Conservation (phyloP, 2,888 invertebrate species). For the Dendrolimus pini region DNA sequence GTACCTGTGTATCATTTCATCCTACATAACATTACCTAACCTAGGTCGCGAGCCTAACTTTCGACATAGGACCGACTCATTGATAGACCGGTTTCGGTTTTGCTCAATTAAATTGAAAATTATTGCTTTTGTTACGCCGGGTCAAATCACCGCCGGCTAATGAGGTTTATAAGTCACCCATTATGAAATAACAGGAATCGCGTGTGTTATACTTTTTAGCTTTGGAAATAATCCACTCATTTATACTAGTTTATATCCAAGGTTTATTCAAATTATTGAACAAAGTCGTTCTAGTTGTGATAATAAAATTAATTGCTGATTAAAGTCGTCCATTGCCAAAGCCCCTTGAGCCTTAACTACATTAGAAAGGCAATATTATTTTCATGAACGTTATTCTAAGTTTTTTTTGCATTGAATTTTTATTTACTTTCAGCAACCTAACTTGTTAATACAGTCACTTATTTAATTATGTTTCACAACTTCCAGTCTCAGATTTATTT, state of each 20-base stretch:
- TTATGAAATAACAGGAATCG: slow-evolving; percentile 34
- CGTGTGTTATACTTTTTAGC: slow-evolving; percentile 3
- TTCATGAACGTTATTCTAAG: slow-evolving; percentile 13
- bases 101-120: slow-evolving; percentile 64
- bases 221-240: slow-evolving; percentile 1
- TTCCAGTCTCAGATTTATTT: too few species aligned
- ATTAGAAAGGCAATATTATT: slow-evolving; percentile 54
- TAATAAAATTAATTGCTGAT: too few species aligned
- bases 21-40: slow-evolving; percentile 61
- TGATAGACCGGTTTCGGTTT: slow-evolving; percentile 56
- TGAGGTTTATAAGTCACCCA: slow-evolving; percentile 46
- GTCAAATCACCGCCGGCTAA: slow-evolving; percentile 39
- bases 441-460: too few species aligned
- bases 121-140: slow-evolving; percentile 52
- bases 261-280: not conserved
- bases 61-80: slow-evolving; percentile 52
- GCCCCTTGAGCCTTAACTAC: slow-evolving; percentile 27
- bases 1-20: slow-evolving; percentile 24
- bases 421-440: too few species aligned
- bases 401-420: slow-evolving; percentile 10
- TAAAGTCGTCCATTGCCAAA: slow-evolving; percentile 25
- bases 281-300: not conserved
- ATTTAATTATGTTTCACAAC: slow-evolving; percentile 3
- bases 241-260: not conserved
- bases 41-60: slow-evolving; percentile 59